phyloP scores from a whole-genome alignment of 1,140 invertebrate genomes.

The Trinorchestia longiramus region DNA sequence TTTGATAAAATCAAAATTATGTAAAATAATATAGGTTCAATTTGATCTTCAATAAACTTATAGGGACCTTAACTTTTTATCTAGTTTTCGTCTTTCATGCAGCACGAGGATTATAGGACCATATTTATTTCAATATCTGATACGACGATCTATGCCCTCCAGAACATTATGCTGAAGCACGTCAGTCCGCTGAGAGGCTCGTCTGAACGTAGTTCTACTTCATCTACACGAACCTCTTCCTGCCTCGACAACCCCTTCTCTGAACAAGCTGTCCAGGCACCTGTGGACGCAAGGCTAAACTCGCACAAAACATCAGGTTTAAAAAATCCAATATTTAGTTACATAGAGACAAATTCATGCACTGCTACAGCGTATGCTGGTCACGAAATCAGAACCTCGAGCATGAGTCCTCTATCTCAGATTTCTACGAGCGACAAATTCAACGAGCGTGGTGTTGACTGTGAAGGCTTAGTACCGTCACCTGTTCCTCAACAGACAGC shows the following conservation, averaged over 20 bases:
- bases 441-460: conserved; percentile 54
- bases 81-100: too few relatives aligned
- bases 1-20: too few relatives aligned
- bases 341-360: neutral
- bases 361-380: neutral
- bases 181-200: conserved; percentile 21
- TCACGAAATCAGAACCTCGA: neutral
- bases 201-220: conserved; percentile 27
- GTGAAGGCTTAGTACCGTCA: conserved; percentile 21
- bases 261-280: neutral
- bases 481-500: neutral
- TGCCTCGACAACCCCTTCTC: neutral
- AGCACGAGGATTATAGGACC: neutral
- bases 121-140: neutral
- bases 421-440: conserved; percentile 25
- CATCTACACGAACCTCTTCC: neutral
- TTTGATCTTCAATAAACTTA: too few relatives aligned
- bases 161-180: conserved; percentile 40
- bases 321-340: neutral
- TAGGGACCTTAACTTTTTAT: too few relatives aligned
- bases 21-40: too few relatives aligned
- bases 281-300: neutral
- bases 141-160: neutral
- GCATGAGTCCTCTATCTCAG: conserved; percentile 38
- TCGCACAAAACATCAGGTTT: neutral